phyloP scores from a whole-genome alignment of 2,888 invertebrate species.

The Saturnia japonica region DNA sequence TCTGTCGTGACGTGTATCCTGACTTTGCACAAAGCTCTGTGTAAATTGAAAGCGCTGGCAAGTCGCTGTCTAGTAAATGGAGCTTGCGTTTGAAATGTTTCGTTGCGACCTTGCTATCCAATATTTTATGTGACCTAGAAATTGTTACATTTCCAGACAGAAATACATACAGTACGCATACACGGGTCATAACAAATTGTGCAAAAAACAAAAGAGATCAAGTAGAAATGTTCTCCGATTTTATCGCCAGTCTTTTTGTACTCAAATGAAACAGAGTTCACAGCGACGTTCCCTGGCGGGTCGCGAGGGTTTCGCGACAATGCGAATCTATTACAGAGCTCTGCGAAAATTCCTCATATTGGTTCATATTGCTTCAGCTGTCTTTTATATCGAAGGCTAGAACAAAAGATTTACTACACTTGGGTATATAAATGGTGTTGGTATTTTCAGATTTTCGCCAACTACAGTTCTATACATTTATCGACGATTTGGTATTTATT shows the following conservation, averaged over 20 bases:
- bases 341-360: conserved; percentile 34
- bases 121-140: conserved; percentile 4
- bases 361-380: conserved; percentile 29
- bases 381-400: conserved; percentile 29
- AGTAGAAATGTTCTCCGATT: conserved; percentile 47
- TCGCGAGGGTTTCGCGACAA: conserved; percentile 24
- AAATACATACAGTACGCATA: conserved; percentile 21
- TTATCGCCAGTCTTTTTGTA: conserved; percentile 29
- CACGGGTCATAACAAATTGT: conserved; percentile 43
- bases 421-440: neutral
- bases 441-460: neutral
- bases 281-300: conserved; percentile 18
- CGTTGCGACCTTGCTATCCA: neutral
- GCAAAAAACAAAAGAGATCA: conserved; percentile 49
- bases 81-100: neutral
- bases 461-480: neutral
- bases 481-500: neutral
- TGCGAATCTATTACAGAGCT: conserved; percentile 39
- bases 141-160: conserved; percentile 5
- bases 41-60: neutral
- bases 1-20: neutral
- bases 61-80: neutral
- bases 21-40: neutral
- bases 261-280: conserved; percentile 20
- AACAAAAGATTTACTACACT: conserved; percentile 25